Conservation (phyloP, 2,888 invertebrate genomes). For the Hirtodrosophila histrioides region DNA sequence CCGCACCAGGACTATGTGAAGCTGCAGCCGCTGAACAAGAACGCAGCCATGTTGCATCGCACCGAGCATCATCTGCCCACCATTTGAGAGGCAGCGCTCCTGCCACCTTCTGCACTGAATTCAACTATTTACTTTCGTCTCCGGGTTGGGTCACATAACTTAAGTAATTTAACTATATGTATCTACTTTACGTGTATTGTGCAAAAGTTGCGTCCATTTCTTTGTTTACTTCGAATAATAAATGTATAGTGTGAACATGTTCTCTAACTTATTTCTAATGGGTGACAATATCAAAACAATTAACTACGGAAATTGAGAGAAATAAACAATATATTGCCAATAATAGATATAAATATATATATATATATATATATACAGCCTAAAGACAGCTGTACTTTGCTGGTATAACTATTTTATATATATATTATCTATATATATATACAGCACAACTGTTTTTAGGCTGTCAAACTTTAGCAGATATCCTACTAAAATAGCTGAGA, state of each 20-base stretch:
- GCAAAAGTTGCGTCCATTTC: conserved; percentile 5
- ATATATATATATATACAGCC: too few relatives aligned
- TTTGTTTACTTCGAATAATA: conserved; percentile 46
- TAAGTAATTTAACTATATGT: conserved; percentile 6
- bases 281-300: too few relatives aligned
- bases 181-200: too few relatives aligned
- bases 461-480: too few relatives aligned
- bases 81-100: conserved; percentile 70
- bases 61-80: conserved; percentile 84
- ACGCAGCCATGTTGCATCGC: conserved; percentile 77
- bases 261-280: not conserved
- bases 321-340: too few relatives aligned
- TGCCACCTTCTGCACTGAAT: conserved; percentile 19
- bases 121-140: conserved; percentile 17
- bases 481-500: too few relatives aligned
- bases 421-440: too few relatives aligned
- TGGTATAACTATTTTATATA: too few relatives aligned
- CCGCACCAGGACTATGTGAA: conserved; percentile 81
- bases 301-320: too few relatives aligned
- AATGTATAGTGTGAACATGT: conserved; percentile 51
- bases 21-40: conserved; percentile 82
- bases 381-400: too few relatives aligned
- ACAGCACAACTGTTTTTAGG: too few relatives aligned
- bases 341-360: too few relatives aligned
- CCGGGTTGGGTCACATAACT: conserved; percentile 13